phyloP scores from a whole-genome alignment of 2,888 invertebrate genomes.

The Cepaea hortensis region DNA sequence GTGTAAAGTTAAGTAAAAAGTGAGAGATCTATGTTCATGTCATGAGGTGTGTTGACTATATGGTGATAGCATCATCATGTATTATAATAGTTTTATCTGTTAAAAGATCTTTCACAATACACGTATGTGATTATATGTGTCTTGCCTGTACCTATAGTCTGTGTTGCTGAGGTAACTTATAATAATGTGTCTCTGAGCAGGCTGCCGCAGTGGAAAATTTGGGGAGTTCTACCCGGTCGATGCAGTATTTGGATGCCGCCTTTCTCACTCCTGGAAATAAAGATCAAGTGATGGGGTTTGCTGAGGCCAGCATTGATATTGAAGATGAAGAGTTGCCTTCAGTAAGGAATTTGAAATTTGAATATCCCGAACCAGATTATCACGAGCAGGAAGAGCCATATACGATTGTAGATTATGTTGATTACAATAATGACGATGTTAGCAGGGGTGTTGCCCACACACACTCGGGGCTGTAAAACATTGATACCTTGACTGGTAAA shows the following conservation, averaged over 20 bases:
- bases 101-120: no score
- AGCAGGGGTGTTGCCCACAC: not conserved
- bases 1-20: no score
- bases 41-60: no score
- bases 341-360: not conserved
- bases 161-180: no score
- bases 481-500: not conserved
- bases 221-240: not conserved
- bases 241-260: not conserved
- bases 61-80: no score
- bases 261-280: not conserved
- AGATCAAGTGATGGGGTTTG: not conserved
- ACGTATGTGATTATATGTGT: no score
- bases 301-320: not conserved
- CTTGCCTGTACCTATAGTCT: no score
- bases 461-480: not conserved
- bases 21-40: no score
- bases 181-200: not conserved
- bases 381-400: not conserved
- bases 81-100: no score
- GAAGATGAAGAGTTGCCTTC: not conserved
- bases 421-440: not conserved
- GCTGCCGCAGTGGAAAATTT: not conserved
- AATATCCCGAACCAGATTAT: not conserved
- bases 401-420: conserved; percentile 5